A percentile compares a stretch with the other conserved stretches of the same genome.
Conservation (phyloP, 2,888 invertebrate species). For the Thymelicus lineola region DNA sequence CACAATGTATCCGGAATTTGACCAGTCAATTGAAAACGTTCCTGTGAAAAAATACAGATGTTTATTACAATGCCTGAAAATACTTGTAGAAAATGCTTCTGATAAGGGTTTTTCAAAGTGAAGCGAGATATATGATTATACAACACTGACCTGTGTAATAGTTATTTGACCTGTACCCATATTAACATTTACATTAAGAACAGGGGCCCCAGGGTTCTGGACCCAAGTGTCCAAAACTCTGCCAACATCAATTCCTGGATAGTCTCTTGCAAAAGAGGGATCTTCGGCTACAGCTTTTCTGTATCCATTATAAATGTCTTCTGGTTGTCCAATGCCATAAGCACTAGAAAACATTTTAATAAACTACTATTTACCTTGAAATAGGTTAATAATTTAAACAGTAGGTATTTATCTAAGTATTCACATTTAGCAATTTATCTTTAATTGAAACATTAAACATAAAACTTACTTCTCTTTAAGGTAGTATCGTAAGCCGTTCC, state of each 20-base stretch:
- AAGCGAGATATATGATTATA: no score
- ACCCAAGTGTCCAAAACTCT: conserved; percentile 86
- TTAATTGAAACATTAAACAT: no score
- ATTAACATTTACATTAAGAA: conserved; percentile 79
- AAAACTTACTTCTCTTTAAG: conserved; percentile 18
- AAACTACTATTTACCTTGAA: no score
- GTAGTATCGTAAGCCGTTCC: conserved; percentile 73
- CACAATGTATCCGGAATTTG: conserved; percentile 53
- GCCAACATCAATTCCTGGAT: conserved; percentile 61
- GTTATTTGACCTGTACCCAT: conserved; percentile 57
- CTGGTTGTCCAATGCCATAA: conserved; percentile 67
- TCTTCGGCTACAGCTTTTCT: conserved; percentile 63
- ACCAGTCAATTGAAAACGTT: conserved; percentile 66
- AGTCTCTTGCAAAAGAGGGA: conserved; percentile 53
- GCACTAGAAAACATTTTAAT: conserved; percentile 52
- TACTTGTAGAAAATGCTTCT: no score
- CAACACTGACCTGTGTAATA: conserved; percentile 67
- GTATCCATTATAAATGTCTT: conserved; percentile 67
- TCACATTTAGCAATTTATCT: no score
- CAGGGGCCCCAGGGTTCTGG: conserved; percentile 85
- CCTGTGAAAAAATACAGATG: conserved; percentile 49
- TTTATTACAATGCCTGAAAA: no score
- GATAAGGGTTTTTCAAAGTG: no score
- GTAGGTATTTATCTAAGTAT: no score
- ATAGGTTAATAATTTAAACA: no score